A percentile compares a stretch with the other conserved stretches of the same genome.
These are phyloP conservation scores for Byasa hedistus DNA, from an alignment of 2,888 invertebrate genomes.

Conservation along the genomic window DNA sequence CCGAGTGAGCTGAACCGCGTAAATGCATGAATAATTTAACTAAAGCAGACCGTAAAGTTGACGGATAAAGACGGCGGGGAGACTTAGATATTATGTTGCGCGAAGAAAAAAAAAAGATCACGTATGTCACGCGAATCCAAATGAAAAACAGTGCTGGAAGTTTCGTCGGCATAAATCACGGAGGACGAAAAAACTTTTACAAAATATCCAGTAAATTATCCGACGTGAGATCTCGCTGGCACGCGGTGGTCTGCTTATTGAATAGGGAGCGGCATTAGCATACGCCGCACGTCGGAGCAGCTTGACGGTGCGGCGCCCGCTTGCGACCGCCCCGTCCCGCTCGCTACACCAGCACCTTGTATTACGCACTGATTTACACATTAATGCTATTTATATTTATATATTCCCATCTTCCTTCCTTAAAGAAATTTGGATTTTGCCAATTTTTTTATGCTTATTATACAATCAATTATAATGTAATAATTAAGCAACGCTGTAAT, in stretches of 20 bases:
- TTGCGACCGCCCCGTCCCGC: conserved; percentile 14
- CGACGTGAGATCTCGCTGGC: conserved; percentile 78
- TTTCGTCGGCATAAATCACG: conserved; percentile 79
- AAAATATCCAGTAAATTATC: conserved; percentile 81
- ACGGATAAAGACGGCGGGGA: conserved; percentile 65
- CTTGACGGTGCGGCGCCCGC: conserved; percentile 41
- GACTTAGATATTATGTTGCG: conserved; percentile 60
- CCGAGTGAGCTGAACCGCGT: conserved; percentile 67
- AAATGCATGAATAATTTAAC: conserved; percentile 77
- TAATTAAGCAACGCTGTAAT: no score
- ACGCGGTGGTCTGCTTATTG: conserved; percentile 79
- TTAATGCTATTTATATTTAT: conserved; percentile 6
- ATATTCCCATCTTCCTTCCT: no score
- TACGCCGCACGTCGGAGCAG: conserved; percentile 73
- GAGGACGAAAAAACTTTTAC: conserved; percentile 79
- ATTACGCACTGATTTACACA: conserved; percentile 32
- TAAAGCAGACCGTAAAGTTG: conserved; percentile 71
- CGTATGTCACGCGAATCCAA: conserved; percentile 80
- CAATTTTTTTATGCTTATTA: not conserved
- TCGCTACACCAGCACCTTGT: conserved; percentile 32
- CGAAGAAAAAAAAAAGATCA: conserved; percentile 71
- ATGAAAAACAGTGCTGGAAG: conserved; percentile 79
- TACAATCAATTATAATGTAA: not conserved
- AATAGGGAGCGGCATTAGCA: conserved; percentile 76
- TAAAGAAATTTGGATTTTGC: not conserved